Conservation (phyloP, 1,140 invertebrate species). For the Himalopsyche phryganea region DNA sequence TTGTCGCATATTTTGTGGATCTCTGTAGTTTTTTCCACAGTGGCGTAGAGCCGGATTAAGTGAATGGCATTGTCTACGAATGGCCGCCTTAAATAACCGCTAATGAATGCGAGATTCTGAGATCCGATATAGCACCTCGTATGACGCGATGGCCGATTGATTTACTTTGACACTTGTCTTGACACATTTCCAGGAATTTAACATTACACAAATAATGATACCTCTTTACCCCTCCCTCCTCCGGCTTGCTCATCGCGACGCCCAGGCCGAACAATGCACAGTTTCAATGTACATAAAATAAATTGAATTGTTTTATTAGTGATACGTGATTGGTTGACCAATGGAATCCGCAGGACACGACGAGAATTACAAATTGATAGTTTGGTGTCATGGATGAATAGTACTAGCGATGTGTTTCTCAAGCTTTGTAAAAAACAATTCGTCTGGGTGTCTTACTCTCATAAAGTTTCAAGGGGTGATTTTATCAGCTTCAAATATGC, state of each 20-base stretch:
- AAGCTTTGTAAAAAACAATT: neutral
- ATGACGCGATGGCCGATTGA: constrained; percentile 18
- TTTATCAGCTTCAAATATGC: no score
- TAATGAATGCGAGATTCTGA: no score
- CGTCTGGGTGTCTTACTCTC: no score
- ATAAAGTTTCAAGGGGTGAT: no score
- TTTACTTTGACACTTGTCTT: constrained; percentile 22
- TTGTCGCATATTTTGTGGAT: no score
- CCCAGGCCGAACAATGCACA: constrained; percentile 30
- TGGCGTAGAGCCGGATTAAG: no score
- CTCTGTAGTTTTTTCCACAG: no score
- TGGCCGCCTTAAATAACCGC: no score
- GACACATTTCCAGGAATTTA: constrained; percentile 27
- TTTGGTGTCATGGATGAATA: constrained; percentile 13
- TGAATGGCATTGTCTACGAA: no score
- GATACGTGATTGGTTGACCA: constrained; percentile 32
- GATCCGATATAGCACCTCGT: neutral
- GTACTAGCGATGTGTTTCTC: neutral
- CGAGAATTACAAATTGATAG: constrained; percentile 21
- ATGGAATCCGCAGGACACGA: constrained; percentile 11
- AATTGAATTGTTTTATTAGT: constrained; percentile 36
- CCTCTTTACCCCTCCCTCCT: neutral
- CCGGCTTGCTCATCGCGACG: constrained; percentile 4
- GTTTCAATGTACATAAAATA: constrained; percentile 33
- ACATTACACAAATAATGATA: constrained; percentile 7